A percentile compares a stretch with the other conserved stretches of the same genome.
phyloP scores from a whole-genome alignment of 2,113 vertebrate genomes.

The Haemorhous mexicanus region DNA sequence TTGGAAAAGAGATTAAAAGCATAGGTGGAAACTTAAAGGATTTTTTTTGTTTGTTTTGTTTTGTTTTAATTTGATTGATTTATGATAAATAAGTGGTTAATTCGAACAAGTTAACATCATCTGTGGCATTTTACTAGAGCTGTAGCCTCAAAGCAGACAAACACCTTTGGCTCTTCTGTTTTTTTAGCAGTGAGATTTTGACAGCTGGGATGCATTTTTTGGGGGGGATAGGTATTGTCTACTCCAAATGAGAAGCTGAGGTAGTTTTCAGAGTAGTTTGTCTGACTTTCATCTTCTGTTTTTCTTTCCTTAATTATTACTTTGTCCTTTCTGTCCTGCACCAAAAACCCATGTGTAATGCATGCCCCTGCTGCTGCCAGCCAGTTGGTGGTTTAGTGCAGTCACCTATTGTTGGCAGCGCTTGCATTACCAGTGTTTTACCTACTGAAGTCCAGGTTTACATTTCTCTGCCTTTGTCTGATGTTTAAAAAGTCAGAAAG shows the following conservation, averaged over 20 bases:
- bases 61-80: neutral
- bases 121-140: neutral
- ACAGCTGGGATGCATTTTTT: conserved; percentile 4
- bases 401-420: neutral
- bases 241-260: neutral
- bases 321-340: neutral
- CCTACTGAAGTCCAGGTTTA: neutral
- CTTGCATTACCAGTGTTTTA: neutral
- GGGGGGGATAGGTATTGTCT: neutral
- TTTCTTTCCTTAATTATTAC: neutral
- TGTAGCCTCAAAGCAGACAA: neutral
- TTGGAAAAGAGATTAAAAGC: neutral
- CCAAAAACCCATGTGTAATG: neutral
- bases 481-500: neutral
- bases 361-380: neutral
- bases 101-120: neutral
- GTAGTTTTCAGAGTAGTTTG: neutral
- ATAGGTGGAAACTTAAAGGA: neutral
- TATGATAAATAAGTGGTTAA: neutral
- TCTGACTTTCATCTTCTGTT: neutral
- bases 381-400: neutral
- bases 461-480: neutral
- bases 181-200: neutral
- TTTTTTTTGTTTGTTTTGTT: neutral
- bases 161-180: neutral